These are phyloP conservation scores for Fragum fragum DNA, from an alignment of 2,888 invertebrate genomes.

Conservation along the genomic window DNA sequence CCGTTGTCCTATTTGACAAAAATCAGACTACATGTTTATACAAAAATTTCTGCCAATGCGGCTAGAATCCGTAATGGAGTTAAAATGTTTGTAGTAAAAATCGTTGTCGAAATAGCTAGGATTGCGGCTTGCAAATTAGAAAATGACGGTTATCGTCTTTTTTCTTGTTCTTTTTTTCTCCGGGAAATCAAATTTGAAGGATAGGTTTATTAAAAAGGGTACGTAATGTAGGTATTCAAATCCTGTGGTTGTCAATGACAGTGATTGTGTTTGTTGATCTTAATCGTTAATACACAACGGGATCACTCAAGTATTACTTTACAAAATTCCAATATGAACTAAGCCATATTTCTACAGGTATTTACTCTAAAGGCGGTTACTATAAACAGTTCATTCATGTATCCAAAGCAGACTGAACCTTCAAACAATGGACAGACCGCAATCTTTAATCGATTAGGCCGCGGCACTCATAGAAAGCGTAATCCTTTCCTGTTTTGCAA, in stretches of 20 bases:
- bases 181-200: no score
- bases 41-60: no score
- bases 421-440: slow-evolving; percentile 17
- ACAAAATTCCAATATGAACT: slow-evolving; percentile 26
- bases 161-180: no score
- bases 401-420: slow-evolving; percentile 44
- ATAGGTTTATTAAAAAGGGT: background rate
- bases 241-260: slow-evolving; percentile 16
- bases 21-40: no score
- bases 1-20: no score
- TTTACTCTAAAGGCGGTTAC: slow-evolving; percentile 37
- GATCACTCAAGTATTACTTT: slow-evolving; percentile 17
- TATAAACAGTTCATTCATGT: slow-evolving; percentile 51
- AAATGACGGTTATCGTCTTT: no score
- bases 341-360: background rate
- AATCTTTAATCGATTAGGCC: slow-evolving; percentile 14
- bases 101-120: no score
- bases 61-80: no score
- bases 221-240: background rate
- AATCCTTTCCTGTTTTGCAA: no score
- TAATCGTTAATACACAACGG: slow-evolving; percentile 4
- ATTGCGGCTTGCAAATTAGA: no score
- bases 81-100: no score
- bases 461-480: background rate
- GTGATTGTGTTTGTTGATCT: slow-evolving; percentile 16